Percentiles rank a stretch among this genome's conserved stretches.
Conservation (phyloP, 2,888 invertebrate genomes). For the Drosophila vallismaia region DNA sequence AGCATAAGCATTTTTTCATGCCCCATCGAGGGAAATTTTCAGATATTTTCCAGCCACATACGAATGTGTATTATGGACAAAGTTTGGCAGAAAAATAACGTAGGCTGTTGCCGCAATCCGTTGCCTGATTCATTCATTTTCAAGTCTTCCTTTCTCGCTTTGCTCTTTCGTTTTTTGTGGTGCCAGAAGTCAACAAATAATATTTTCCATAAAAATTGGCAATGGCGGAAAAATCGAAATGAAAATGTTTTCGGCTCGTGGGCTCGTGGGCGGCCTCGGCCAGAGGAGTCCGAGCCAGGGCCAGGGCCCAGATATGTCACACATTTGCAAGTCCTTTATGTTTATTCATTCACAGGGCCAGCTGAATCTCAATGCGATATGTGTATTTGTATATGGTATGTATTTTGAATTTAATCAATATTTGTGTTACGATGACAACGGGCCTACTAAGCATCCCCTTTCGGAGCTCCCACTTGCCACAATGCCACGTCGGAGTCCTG, state of each 20-base stretch:
- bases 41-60: slow-evolving; percentile 56
- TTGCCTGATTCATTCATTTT: slow-evolving; percentile 43
- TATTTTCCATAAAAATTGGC: slow-evolving; percentile 73
- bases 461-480: no score
- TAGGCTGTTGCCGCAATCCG: slow-evolving; percentile 15
- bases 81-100: slow-evolving; percentile 50
- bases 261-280: no score
- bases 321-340: slow-evolving; percentile 6
- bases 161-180: slow-evolving; percentile 33
- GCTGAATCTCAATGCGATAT: slow-evolving; percentile 67
- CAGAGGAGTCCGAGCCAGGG: no score
- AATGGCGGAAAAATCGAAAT: slow-evolving; percentile 62
- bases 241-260: slow-evolving; percentile 58
- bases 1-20: slow-evolving; percentile 72
- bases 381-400: not conserved
- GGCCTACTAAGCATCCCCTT: slow-evolving; percentile 16
- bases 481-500: not conserved
- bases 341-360: slow-evolving; percentile 10
- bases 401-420: slow-evolving; percentile 64
- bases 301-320: slow-evolving; percentile 19
- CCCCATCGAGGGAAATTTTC: slow-evolving; percentile 22
- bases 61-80: slow-evolving; percentile 49
- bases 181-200: slow-evolving; percentile 78
- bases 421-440: slow-evolving; percentile 48
- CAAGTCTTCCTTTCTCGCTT: slow-evolving; percentile 31